Percentiles rank a stretch among this genome's conserved stretches.
These are phyloP conservation scores for Platalea minor DNA, from an alignment of 2,797 vertebrate genomes.

Conservation along the genomic window DNA sequence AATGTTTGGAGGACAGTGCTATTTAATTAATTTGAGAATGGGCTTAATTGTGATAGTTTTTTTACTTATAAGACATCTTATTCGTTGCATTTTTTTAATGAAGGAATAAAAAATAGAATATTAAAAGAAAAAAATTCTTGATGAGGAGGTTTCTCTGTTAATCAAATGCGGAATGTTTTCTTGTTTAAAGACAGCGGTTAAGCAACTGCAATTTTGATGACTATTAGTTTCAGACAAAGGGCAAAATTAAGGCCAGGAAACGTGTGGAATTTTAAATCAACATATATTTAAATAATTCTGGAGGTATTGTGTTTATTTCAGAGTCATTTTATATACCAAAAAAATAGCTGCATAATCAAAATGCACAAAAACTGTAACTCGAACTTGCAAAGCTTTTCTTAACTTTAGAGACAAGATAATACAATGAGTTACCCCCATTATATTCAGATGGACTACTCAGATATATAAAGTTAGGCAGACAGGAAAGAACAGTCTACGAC, in stretches of 20 bases:
- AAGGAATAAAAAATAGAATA: slow-evolving; percentile 39
- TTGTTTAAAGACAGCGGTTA: slow-evolving; percentile 44
- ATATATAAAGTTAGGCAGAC: background rate
- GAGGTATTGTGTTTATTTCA: slow-evolving; percentile 30
- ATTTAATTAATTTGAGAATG: slow-evolving; percentile 70
- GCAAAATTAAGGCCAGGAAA: slow-evolving; percentile 48
- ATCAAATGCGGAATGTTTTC: slow-evolving; percentile 46
- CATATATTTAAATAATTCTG: slow-evolving; percentile 56
- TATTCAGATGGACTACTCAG: background rate
- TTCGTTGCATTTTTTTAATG: slow-evolving; percentile 36
- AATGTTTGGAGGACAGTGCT: slow-evolving; percentile 66
- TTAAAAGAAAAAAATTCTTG: slow-evolving; percentile 10
- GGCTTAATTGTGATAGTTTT: slow-evolving; percentile 49
- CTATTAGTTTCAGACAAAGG: slow-evolving; percentile 60
- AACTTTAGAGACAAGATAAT: background rate
- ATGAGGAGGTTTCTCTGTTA: slow-evolving; percentile 53
- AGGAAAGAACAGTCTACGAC: background rate
- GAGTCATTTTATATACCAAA: background rate
- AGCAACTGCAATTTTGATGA: slow-evolving; percentile 57
- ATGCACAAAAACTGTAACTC: background rate
- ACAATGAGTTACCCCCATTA: background rate
- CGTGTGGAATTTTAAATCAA: slow-evolving; percentile 44
- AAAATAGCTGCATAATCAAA: slow-evolving; percentile 22
- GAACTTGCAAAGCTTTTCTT: background rate
- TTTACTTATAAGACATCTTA: slow-evolving; percentile 58